Base-by-base conservation (phyloP, 2,113 vertebrate genomes). In the Myotis brandtii region DNA sequence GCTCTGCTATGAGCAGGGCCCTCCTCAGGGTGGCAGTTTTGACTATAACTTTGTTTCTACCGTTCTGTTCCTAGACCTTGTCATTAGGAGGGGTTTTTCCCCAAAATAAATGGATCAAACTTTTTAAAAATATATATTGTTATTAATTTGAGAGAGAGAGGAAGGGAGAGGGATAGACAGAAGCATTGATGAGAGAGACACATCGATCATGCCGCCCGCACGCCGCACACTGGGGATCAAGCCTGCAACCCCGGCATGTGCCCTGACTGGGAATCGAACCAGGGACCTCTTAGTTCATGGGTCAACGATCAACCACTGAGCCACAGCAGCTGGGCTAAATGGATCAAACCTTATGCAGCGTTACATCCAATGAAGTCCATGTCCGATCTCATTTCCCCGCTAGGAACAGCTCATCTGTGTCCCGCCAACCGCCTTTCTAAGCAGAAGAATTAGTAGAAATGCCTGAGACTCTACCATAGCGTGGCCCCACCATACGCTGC, bases 401-500 rank as follows among this genome's bases (percentile, higher is more conserved):
- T 81, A 37, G 59, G 30, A 86, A 46, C 46, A 89, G 16, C 82
- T 76, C 40, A 69, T 2, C 0, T 4, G 2, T 13, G 11, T 77
- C 76, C 70, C 30, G 9, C 59, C 27, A 66, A 30, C 25, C 66
- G 67, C n/a, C 64, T 76, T 32, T 66, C 62, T 32, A 10, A 18
- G 21, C 75, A 11, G 20, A 12, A 25, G 64, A 16, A 67, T 54
- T 21, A 23, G 43, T 27, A 9, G 14, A 75, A 56, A 27, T 4
- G 12, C 25, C 66, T 9, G 69, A 13, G 21, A 34, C 40, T 54
- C 14, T 4, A 32, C 20, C 59, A 3, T 1, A 12, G 1, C 56
- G 27, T 9, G 30, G 17, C 9, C 43, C 20, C 30, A 9, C 59
- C n/a, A 0, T 2, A n/a, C 0, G 0, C 9, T 34, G 46, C 13